Conservation (phyloP, 2,888 invertebrate species). For the Drosophila lacicola region DNA sequence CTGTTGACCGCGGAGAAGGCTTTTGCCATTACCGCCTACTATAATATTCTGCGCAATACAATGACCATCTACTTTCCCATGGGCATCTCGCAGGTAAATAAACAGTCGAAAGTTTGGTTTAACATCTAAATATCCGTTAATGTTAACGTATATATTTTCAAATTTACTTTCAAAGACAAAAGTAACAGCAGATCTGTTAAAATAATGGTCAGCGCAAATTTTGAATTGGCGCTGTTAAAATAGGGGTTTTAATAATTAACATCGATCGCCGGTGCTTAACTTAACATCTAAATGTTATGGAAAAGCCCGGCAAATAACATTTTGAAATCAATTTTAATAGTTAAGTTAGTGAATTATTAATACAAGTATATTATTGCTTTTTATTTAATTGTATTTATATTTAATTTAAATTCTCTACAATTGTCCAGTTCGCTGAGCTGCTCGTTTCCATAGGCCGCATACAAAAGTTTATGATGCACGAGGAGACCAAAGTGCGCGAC, state of each 20-base stretch:
- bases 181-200: neutral
- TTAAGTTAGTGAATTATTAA: neutral
- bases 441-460: conserved; percentile 87
- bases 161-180: neutral
- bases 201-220: neutral
- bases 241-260: neutral
- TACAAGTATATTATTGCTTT: neutral
- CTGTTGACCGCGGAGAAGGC: conserved; percentile 92
- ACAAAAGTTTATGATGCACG: conserved; percentile 88
- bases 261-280: neutral
- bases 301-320: neutral
- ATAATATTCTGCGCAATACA: conserved; percentile 93
- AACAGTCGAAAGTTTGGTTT: too few relatives aligned
- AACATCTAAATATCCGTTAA: neutral
- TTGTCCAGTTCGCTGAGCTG: conserved; percentile 86
- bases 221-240: neutral
- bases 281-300: neutral
- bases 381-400: neutral
- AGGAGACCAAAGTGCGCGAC: conserved; percentile 86
- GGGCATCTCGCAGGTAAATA: conserved; percentile 87
- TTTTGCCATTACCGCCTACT: conserved; percentile 95
- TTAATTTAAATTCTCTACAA: conserved; percentile 9
- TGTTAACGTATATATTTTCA: neutral
- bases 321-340: neutral
- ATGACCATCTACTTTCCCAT: conserved; percentile 95